Evolutionary conservation across 64 coral and sea anemone genomes (phyloP).

Genomic region (Porites australiensis): DNA sequence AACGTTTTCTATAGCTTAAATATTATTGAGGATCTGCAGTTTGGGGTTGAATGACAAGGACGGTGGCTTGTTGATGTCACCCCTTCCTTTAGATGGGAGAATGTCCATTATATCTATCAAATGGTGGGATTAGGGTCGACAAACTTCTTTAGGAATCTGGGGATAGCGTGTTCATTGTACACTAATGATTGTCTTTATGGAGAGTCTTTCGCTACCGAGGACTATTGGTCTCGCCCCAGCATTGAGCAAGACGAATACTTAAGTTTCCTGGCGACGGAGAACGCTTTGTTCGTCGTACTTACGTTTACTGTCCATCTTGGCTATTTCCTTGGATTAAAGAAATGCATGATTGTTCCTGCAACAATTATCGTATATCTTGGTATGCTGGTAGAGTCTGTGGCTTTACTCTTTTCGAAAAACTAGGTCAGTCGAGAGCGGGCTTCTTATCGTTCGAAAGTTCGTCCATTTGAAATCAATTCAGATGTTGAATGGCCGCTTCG

Average conservation of each 20-base stretch:
- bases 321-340: background rate
- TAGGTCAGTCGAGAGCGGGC: background rate
- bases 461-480: background rate
- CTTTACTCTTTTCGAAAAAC: background rate
- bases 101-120: conserved; percentile 31
- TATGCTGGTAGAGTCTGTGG: background rate
- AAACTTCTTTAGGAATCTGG: background rate
- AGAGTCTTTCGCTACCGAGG: background rate
- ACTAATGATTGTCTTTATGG: conserved; percentile 34
- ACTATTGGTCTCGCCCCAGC: conserved; percentile 15
- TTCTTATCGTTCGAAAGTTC: background rate
- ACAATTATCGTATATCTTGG: background rate
- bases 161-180: conserved; percentile 28
- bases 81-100: conserved; percentile 36
- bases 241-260: background rate
- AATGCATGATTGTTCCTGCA: background rate
- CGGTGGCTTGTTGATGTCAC: conserved; percentile 49
- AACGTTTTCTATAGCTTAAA: too few species aligned
- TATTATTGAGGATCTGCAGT: too few species aligned
- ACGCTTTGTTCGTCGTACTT: background rate
- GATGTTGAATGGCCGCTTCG: background rate
- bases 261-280: background rate
- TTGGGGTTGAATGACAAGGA: background rate
- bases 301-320: background rate
- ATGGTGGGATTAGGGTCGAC: background rate